A percentile compares a stretch with the other conserved stretches of the same genome.
These are phyloP conservation scores for Sphaeramia orbicularis DNA, from an alignment of 2,797 vertebrate genomes.

Conservation along the genomic window DNA sequence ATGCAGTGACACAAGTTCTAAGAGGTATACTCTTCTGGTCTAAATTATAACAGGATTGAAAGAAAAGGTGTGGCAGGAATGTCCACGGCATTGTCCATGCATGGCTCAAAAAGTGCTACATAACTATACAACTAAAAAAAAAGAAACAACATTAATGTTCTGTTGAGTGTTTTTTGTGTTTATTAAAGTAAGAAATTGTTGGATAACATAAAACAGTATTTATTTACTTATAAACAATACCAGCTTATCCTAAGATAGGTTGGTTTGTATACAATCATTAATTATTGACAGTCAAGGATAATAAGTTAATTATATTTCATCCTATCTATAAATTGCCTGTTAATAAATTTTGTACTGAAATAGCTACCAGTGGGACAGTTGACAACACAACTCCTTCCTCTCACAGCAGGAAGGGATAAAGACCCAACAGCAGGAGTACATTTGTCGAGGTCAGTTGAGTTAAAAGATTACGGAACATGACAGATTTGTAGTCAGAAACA, in stretches of 20 bases:
- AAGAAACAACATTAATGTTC: no score
- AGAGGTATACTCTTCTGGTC: slow-evolving; percentile 44
- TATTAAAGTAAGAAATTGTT: no score
- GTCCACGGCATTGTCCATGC: neutral
- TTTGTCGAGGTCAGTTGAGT: neutral
- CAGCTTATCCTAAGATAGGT: neutral
- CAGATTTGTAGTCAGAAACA: slow-evolving; percentile 23
- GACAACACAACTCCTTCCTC: neutral
- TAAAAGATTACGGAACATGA: slow-evolving; percentile 15
- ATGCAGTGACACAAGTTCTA: slow-evolving; percentile 6
- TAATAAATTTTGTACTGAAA: neutral
- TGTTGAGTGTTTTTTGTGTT: no score
- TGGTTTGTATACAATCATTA: neutral
- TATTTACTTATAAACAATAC: no score
- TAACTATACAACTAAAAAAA: no score
- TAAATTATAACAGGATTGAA: neutral
- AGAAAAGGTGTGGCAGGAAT: neutral
- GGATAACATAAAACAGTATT: no score
- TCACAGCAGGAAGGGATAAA: neutral
- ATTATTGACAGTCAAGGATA: neutral
- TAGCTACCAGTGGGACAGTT: neutral
- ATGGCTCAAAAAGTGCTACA: no score
- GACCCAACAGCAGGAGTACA: slow-evolving; percentile 4
- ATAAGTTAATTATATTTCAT: neutral
- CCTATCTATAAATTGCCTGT: no score